These are phyloP conservation scores for Diabrotica balteata DNA, from an alignment of 2,888 invertebrate species.

Conservation along the genomic window DNA sequence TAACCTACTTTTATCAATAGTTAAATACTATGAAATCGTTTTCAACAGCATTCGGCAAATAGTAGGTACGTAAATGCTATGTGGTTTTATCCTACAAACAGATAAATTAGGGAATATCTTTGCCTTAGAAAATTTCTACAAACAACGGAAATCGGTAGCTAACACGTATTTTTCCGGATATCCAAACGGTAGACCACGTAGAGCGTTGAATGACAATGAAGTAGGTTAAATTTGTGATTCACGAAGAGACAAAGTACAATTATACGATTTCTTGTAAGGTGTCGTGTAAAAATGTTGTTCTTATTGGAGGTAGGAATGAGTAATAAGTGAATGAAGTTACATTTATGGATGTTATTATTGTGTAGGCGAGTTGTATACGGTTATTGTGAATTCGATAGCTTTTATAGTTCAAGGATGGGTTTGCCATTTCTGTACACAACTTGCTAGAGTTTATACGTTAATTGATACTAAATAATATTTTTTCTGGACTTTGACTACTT, in stretches of 20 bases:
- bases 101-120: constrained; percentile 7
- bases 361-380: background rate
- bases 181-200: constrained; percentile 27
- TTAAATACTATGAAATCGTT: background rate
- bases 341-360: background rate
- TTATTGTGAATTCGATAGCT: background rate
- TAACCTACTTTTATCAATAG: constrained; percentile 3
- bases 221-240: constrained; percentile 31
- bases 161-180: constrained; percentile 35
- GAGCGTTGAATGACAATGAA: constrained; percentile 27
- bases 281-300: background rate
- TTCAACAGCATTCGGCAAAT: constrained; percentile 2
- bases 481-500: too few relatives aligned
- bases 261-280: constrained; percentile 2
- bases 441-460: too few relatives aligned
- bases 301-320: background rate
- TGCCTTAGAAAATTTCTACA: constrained; percentile 3
- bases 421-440: too few relatives aligned
- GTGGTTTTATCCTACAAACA: too few relatives aligned
- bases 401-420: background rate
- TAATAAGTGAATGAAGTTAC: constrained; percentile 1
- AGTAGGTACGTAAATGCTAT: too few relatives aligned
- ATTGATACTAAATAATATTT: too few relatives aligned
- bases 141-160: constrained; percentile 25
- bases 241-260: constrained; percentile 12